Evolutionary conservation across 2,797 vertebrate genomes (phyloP).

Genomic region (Ptychobarbus kaznakovi): DNA sequence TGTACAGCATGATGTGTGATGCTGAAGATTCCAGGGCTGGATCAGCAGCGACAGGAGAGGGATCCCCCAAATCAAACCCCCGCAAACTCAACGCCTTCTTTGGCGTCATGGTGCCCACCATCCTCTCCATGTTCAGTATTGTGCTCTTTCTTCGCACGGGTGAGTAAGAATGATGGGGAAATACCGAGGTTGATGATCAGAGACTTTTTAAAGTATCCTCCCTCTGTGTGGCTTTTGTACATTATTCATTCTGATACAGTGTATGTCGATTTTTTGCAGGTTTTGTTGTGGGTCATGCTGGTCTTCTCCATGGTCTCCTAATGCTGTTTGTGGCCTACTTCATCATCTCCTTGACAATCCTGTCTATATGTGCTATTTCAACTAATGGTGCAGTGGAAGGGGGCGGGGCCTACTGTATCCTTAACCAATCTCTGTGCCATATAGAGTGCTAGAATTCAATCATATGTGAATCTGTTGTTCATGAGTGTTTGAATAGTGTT

Average conservation of each 20-base stretch:
- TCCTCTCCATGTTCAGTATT: conserved; percentile 95
- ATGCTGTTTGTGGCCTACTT: conserved; percentile 91
- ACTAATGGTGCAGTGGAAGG: conserved; percentile 92
- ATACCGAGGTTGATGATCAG: neutral
- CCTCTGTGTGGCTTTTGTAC: neutral
- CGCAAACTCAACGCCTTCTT: conserved; percentile 89
- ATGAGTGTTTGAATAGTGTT: neutral
- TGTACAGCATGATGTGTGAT: conserved; percentile 77
- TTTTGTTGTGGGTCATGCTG: conserved; percentile 91
- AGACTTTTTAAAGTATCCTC: neutral
- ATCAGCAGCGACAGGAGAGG: conserved; percentile 53
- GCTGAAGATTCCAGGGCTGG: conserved; percentile 59
- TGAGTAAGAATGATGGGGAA: conserved; percentile 65
- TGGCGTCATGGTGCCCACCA: conserved; percentile 90
- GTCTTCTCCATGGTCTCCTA: conserved; percentile 85
- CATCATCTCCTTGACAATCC: conserved; percentile 88
- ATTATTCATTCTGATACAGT: neutral
- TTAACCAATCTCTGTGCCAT: conserved; percentile 49
- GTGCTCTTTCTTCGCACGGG: conserved; percentile 90
- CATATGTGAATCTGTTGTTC: neutral
- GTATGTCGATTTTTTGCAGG: conserved; percentile 64
- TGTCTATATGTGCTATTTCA: conserved; percentile 93
- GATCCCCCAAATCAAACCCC: conserved; percentile 56
- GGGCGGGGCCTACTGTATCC: conserved; percentile 95
- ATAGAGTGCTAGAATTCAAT: neutral